Evolutionary conservation across 2,888 invertebrate species (phyloP), one percentile per base, ranked within the genome.

Genomic region (Netelia virgata): DNA sequence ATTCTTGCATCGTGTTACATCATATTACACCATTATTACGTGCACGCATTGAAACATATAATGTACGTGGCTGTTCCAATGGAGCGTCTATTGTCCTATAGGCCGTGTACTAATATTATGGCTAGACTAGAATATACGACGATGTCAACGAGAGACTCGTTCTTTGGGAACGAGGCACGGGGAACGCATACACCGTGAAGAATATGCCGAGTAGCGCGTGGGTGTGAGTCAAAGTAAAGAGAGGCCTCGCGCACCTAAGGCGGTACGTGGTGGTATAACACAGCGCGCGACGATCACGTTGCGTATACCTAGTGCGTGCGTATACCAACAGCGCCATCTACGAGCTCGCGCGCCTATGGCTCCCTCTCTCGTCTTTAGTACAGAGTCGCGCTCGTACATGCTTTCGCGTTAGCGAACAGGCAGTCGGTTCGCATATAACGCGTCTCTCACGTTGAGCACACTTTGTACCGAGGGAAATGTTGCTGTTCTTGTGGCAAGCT

Each of bases 171-270:
- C 63, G 36, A 68, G 64, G 41, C 36, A n/a, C 18, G 57, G 18
- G 36, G 9, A 57, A 53, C 80, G 72, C 43, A 53, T 72, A 55
- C 59, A 53, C 59, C 20, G 41, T 68, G 59, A 47, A 68, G 66
- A 76, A 64, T 66, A 72, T 76, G 72, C 57, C 75, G 66, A 72
- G 80, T 68, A 36, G 53, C 72, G 76, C 72, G 83, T 83, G 80
- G 80, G 83, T 76, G 83, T 59, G 55, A 70, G 77, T 69, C 10
- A 55, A 55, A 83, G 66, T 61, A 80, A 83, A 80, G 80, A 68
- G 70, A 73, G 59, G 59, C 68, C 70, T 9, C 9, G 66, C 76
- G 72, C 66, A 55, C 43, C 83, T 61, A 53, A 80, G 80, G 66
- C 64, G 76, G 72, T 68, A 66, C 57, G 75, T 18, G 53, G 59